Evolutionary conservation across 1,140 invertebrate genomes (phyloP), one percentile per base, ranked within the genome.

Genomic region (Philotrypesis tridentata): DNA sequence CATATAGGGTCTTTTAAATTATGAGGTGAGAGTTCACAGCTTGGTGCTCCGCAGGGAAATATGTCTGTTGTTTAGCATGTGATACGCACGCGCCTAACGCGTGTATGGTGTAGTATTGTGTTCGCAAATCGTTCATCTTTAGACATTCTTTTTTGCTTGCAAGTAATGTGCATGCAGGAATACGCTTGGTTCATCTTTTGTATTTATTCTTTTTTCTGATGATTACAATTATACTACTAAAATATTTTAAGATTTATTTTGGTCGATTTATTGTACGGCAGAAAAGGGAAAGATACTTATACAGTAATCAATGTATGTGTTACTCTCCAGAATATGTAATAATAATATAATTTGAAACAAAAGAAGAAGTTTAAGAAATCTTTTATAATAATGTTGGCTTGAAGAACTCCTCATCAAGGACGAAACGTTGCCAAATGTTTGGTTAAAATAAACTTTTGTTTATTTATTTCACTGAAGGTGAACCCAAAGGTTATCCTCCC

Each of bases 11-110:
- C 73, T 82, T 71, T 76, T 76, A 70, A 76, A 76, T 82, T 76
- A 76, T 23, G 73, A 76, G 73, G 73, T 76, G 80, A 82, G 80
- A 82, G 73, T 82, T 82, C 80, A 76, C 73, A 65, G 73, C 63
- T 81, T 27, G 63, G 75, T 72, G 72, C 61, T 68, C 55, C 72
- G 27, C n/a, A n/a, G 72, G 63, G 79, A 75, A 81, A 75, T 75
- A 74, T 74, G 79, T 63, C 43, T 48, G 43, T 14, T 63, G 72
- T 63, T 25, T 25, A 21, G 23, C 5, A 67, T 55, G 27, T 25
- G n/a, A 33, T 71, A 40, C 48, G 23, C 31, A 73, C 84, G 70
- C 68, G 73, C 68, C 40, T 25, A 27, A 70, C 65, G 71, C 73
- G 37, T 79, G 60, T 31, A n/a, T 71, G 60, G 77, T 73, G 74